Conservation (phyloP, 2,797 vertebrate species). For the Gambusia yucatana region DNA sequence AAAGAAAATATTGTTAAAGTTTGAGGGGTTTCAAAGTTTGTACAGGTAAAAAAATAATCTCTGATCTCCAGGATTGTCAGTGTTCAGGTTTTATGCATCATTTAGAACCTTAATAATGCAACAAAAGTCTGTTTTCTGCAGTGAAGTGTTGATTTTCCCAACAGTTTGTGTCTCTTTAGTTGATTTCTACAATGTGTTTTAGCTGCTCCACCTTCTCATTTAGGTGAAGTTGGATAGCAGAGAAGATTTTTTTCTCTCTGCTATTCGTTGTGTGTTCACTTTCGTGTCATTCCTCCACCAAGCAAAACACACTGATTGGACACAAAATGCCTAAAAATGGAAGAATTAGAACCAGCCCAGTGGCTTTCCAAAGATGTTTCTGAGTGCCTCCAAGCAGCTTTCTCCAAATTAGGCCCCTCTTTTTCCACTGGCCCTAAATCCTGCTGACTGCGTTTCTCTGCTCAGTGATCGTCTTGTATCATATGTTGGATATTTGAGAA, state of each 20-base stretch:
- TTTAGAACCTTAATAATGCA: not conserved
- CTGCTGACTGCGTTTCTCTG: not conserved
- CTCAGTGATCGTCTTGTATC: not conserved
- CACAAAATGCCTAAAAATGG: slow-evolving; percentile 2
- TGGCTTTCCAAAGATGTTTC: slow-evolving; percentile 5
- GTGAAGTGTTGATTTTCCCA: not conserved
- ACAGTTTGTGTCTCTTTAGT: not conserved
- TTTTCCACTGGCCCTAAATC: not conserved
- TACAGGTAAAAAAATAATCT: not conserved
- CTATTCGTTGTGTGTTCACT: not conserved
- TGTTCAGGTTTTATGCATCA: not conserved
- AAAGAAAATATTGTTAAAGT: not conserved
- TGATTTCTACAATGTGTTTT: not conserved
- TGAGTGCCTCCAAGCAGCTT: not conserved
- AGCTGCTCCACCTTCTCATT: not conserved
- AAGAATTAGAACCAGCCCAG: slow-evolving; percentile 1
- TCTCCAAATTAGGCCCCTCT: slow-evolving; percentile 3
- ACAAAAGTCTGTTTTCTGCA: not conserved
- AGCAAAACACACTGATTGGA: not conserved
- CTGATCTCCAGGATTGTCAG: not conserved
- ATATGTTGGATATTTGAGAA: not conserved
- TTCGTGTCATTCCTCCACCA: not conserved
- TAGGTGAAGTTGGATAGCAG: not conserved
- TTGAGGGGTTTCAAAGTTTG: not conserved
- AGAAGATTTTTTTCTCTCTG: not conserved